These are phyloP conservation scores for Caenorhabditis becei DNA, from an alignment of 2,888 invertebrate species.

Conservation along the genomic window DNA sequence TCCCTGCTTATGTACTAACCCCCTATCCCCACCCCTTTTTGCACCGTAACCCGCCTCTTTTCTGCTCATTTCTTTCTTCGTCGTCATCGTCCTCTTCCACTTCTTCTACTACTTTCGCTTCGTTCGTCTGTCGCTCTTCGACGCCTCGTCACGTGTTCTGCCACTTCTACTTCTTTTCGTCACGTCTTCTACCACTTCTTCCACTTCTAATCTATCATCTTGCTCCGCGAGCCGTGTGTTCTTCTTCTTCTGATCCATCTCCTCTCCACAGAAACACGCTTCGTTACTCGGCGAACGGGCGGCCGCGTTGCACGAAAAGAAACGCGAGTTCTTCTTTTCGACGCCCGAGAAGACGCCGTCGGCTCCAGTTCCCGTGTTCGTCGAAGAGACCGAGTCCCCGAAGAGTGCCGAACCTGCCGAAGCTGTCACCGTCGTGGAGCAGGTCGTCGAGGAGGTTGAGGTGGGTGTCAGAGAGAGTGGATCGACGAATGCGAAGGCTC, in stretches of 20 bases:
- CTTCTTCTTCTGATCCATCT: conserved; percentile 11
- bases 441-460: conserved; percentile 45
- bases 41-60: conserved; percentile 16
- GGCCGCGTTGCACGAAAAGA: conserved; percentile 61
- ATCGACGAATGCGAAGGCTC: conserved; percentile 15
- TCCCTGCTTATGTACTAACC: conserved; percentile 14
- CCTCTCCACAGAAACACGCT: conserved; percentile 34
- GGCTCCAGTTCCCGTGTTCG: conserved; percentile 11
- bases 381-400: conserved; percentile 14
- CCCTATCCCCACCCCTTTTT: conserved; percentile 12
- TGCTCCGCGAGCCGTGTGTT: conserved; percentile 19
- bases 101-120: conserved; percentile 16
- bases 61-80: conserved; percentile 16
- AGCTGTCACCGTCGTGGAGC: conserved; percentile 14
- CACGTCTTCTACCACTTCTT: conserved; percentile 29
- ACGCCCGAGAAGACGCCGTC: conserved; percentile 59
- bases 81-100: conserved; percentile 1
- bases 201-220: conserved; percentile 30
- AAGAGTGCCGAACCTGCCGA: not conserved
- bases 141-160: conserved; percentile 9
- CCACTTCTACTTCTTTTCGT: conserved; percentile 27
- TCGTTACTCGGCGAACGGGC: conserved; percentile 39
- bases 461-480: conserved; percentile 28
- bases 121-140: conserved; percentile 1
- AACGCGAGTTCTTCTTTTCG: conserved; percentile 63